Evolutionary conservation across 2,113 vertebrate genomes (phyloP), one percentile per base, ranked within the genome.

Genomic region (Puntigrus tetrazona): DNA sequence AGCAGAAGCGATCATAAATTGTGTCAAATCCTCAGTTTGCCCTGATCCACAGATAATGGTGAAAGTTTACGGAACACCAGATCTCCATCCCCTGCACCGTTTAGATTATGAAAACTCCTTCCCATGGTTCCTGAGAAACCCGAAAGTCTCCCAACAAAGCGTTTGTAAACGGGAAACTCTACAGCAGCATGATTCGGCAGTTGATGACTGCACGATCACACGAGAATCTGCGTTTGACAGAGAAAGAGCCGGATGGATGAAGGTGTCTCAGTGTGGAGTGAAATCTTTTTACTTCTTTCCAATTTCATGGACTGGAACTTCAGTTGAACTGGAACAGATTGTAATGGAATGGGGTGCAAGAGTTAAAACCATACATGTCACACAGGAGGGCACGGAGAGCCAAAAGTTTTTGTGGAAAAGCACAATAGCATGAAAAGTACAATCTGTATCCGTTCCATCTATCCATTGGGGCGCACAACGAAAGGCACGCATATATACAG

Each of bases 271-370:
- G 27, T 18, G 50, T 52, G 38, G 55, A 50, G 38, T 13, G 9
- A 82, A 78, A 50, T 14, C 82, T 38, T 41, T 36, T 70, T 38
- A 75, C 63, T 82, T 83, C 75, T 81, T 59, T 87, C 50, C 74
- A 81, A 88, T 88, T 88, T 87, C 61, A 87, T 87, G 81, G 83
- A 31, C 80, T 87, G 83, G 86, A 78, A 85, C 81, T 80, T 87
- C 83, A 85, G 69, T 52, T 87, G 83, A 88, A 80, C 75, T 85
- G 88, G 86, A 88, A 88, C 88, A 50, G 84, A 87, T 87, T 83
- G 83, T 52, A 78, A 16, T 79, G 81, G 88, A 83, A 89, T 81
- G 82, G 81, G 69, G 81, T 80, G 34, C 38, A 78, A 86, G 86
- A 80, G 85, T 57, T 57, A n/a, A n/a, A 57, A 22, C 81, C 83